Base-by-base conservation (phyloP, 2,888 invertebrate genomes). In the Cryptocheilus praepositus region DNA sequence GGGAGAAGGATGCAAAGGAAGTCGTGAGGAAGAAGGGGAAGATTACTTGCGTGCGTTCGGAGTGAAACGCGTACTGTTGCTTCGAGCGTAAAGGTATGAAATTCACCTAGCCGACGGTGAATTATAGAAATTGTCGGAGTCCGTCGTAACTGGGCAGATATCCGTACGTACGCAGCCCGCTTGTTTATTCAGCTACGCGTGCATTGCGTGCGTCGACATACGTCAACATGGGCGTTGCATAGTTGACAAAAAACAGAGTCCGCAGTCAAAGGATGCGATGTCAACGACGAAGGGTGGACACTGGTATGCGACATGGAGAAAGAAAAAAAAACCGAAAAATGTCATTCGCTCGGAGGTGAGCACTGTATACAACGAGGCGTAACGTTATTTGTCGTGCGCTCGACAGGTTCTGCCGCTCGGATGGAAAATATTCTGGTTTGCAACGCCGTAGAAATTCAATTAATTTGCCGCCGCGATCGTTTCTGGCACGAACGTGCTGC, bases 361-460 rank as follows among this genome's bases (percentile, higher is more conserved):
- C 16, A 18, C 13, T 13, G 54, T 16, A 22, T 22, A 16, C 28
- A 16, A n/a, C 18, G 18, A 18, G 18, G 49, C 49, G 49, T 49
- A 53, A 53, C 22, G 57, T 44, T 19, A 43, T 57, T 57, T 57
- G 43, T 19, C 43, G 44, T 22, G 21, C 57, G 18, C 44, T 44
- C 19, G 19, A 43, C 19, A 36, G 36, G 19, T 44, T 44, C 57
- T 11, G 44, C 15, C 16, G 57, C 8, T 49, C n/a, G 18, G 49
- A 13, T 51, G 61, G 61, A 61, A 61, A 61, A 61, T 61, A 61
- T 61, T 61, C 53, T 61, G 28, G 53, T 61, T 60, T 51, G 53
- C 19, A 44, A 8, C 25, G 52, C 22, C 7, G 44, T 11, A 11
- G 36, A 36, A 36, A 36, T 44, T 15, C 21, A 3, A 25, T 15